phyloP scores from a whole-genome alignment of 2,113 vertebrate genomes.

The Chloropsis hardwickii region DNA sequence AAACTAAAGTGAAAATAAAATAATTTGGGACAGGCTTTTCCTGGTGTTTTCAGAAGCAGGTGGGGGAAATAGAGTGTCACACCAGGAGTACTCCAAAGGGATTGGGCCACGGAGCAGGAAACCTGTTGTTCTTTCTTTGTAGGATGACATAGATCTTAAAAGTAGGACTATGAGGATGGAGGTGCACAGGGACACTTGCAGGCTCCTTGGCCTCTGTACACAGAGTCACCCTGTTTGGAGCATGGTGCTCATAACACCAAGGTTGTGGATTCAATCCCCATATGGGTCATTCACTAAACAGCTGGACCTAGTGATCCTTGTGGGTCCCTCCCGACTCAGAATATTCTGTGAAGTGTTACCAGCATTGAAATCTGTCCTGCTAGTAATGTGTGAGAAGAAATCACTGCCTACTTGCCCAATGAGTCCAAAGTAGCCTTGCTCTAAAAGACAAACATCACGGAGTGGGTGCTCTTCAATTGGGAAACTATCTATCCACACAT shows the following conservation, averaged over 20 bases:
- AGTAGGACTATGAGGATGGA: not conserved
- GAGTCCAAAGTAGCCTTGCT: not conserved
- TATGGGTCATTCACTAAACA: not conserved
- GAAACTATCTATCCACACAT: not conserved
- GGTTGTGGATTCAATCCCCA: not conserved
- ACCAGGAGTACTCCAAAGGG: not conserved
- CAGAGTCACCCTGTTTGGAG: not conserved
- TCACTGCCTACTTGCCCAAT: not conserved
- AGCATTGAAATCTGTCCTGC: not conserved
- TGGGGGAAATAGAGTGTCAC: not conserved
- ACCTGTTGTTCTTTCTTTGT: not conserved
- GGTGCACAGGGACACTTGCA: not conserved
- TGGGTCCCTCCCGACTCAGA: not conserved
- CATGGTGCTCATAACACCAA: not conserved
- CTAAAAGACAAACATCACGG: not conserved
- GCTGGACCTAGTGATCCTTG: not conserved
- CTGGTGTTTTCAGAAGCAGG: not conserved
- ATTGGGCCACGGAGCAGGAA: not conserved
- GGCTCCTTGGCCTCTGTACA: not conserved
- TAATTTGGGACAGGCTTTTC: not conserved
- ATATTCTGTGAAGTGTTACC: not conserved
- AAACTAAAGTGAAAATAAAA: not conserved
- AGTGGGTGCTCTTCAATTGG: not conserved
- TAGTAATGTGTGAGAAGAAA: not conserved
- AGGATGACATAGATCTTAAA: not conserved